A percentile compares a stretch with the other conserved stretches of the same genome.
Evolutionary conservation across 2,113 vertebrate species (phyloP).

Genomic region (Grus americana): DNA sequence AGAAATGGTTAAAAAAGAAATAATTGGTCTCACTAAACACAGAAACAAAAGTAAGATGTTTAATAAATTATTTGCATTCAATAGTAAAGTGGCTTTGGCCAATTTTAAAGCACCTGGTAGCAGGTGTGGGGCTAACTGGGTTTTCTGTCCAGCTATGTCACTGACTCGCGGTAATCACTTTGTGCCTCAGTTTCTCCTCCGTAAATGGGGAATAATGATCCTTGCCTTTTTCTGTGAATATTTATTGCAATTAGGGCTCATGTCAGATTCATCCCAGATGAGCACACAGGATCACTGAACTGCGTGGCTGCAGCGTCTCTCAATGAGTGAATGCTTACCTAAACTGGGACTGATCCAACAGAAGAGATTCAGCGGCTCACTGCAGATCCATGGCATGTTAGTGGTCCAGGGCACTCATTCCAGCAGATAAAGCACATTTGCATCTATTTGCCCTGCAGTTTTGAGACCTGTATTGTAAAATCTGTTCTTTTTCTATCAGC

Average conservation of each 20-base stretch:
- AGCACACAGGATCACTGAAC: background rate
- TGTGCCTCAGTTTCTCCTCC: constrained; percentile 55
- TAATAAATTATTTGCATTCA: background rate
- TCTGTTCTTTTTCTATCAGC: constrained; percentile 5
- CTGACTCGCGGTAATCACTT: constrained; percentile 49
- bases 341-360: background rate
- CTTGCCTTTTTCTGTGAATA: constrained; percentile 46
- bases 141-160: constrained; percentile 11
- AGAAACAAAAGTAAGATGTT: background rate
- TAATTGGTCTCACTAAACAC: background rate
- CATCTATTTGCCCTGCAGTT: background rate
- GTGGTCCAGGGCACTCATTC: background rate
- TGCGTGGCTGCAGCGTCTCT: background rate
- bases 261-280: background rate
- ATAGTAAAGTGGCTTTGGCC: background rate
- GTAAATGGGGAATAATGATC: constrained; percentile 21
- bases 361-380: background rate
- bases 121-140: constrained; percentile 1
- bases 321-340: background rate
- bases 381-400: background rate
- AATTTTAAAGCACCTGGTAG: constrained; percentile 17
- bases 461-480: background rate
- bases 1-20: constrained; percentile 10
- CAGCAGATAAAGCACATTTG: constrained; percentile 18
- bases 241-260: constrained; percentile 33